Base-by-base conservation (phyloP, 2,797 vertebrate genomes). In the Poeciliopsis infans region DNA sequence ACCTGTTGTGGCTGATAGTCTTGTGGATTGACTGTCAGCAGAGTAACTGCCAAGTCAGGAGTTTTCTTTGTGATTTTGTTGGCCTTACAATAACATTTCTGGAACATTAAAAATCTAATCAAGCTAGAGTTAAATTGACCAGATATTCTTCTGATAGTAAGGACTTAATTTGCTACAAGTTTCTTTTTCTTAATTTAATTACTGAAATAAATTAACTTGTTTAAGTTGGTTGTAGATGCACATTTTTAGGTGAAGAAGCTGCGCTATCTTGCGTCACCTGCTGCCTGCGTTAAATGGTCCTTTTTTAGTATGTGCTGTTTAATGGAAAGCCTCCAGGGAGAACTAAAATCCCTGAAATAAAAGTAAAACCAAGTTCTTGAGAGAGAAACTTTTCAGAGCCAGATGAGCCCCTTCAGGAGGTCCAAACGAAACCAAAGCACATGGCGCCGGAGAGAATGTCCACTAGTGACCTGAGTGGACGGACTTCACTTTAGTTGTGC, bases 401-500 rank as follows among this genome's bases (percentile, higher is more conserved):
- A 18, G 10, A 43, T n/a, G 33, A 18, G 46, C 5, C 47, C 64
- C 47, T 28, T 18, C 47, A 51, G 18, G 10, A 10, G 16, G 47
- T 16, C 20, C n/a, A 69, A 53, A 28, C 7, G 18, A 45, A 71
- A 77, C 66, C 28, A 55, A 12, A 16, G 5, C 18, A 55, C 45
- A 55, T n/a, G 70, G 7, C 12, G 28, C 18, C 33, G 47, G 16
- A 4, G 23, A 10, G 10, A n/a, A n/a, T 2, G 0, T 23, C 8
- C 25, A 23, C 12, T 8, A 68, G 80, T 73, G 53, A 75, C 55
- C 57, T 36, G 16, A 61, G 36, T 55, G 73, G 74, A 33, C 28
- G 33, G 49, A 74, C 46, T 74, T 61, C 6, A 45, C 47, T 78
- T 66, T 23, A 3, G 64, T 72, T 82, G 49, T 75, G 81, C 86